Conservation (phyloP, 2,888 invertebrate species). For the Agrotis ipsilon region DNA sequence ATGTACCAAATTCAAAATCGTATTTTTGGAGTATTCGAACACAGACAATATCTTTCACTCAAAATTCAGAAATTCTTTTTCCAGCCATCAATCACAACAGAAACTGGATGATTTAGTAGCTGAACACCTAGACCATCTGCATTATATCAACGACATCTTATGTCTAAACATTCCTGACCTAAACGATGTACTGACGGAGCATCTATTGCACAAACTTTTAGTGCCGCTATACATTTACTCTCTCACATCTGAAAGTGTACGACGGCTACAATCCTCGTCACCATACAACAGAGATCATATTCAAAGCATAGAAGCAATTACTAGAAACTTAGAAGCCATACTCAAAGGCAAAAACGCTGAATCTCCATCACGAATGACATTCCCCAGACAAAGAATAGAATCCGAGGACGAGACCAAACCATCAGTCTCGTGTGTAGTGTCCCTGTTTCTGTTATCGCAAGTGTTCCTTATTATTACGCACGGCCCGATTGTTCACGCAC, state of each 20-base stretch:
- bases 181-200: slow-evolving; percentile 98
- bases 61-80: slow-evolving; percentile 72
- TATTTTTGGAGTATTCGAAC: slow-evolving; percentile 32
- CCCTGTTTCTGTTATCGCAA: slow-evolving; percentile 97
- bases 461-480: slow-evolving; percentile 98
- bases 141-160: slow-evolving; percentile 99
- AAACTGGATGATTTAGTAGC: slow-evolving; percentile 98
- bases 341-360: slow-evolving; percentile 91
- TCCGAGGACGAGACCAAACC: slow-evolving; percentile 92
- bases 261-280: slow-evolving; percentile 76
- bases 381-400: slow-evolving; percentile 81
- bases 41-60: slow-evolving; percentile 51
- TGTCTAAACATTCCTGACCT: slow-evolving; percentile 97
- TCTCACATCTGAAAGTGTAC: slow-evolving; percentile 90
- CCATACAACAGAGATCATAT: slow-evolving; percentile 86
- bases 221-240: slow-evolving; percentile 98
- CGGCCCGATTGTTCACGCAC: slow-evolving; percentile 96
- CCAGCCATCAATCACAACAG: slow-evolving; percentile 97
- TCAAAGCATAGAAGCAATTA: slow-evolving; percentile 91
- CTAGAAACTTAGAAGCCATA: slow-evolving; percentile 92
- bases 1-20: slow-evolving; percentile 62
- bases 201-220: slow-evolving; percentile 97
- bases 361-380: slow-evolving; percentile 84
- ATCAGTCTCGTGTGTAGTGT: slow-evolving; percentile 97
- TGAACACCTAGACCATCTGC: slow-evolving; percentile 99